Base-by-base conservation (phyloP, 2,797 vertebrate species). In the Alauda arvensis region DNA sequence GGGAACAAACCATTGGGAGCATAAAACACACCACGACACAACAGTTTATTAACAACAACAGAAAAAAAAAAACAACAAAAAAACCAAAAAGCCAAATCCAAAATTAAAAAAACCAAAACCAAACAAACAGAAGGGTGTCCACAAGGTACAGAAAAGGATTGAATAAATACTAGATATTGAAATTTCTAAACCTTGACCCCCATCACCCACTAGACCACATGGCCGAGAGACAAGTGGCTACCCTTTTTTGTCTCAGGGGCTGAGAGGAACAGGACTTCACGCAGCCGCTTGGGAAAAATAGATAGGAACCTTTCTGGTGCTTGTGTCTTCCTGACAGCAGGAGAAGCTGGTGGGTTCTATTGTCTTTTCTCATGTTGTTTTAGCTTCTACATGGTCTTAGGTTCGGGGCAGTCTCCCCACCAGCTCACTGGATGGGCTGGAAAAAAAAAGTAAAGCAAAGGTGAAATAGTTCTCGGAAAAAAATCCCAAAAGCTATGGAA, bases 151-250 rank as follows among this genome's bases (percentile, higher is more conserved):
- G 57, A 52, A 62, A 62, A 29, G 2, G 16, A 34, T 12, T 61
- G 19, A 61, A 42, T 42, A 75, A 51, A 42, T 33, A 18, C 4
- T 15, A 52, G 31, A 14, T 43, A 18, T 29, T 29, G 15, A 34
- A 14, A 61, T 75, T 52, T 52, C 16, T 23, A 34, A 51, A 29
- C 7, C 4, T 43, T 34, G 29, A 43, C 4, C 16, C 7, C 12
- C 18, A 42, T 18, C 3, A 7, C 15, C 3, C 25, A 29, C 9
- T 31, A 29, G 19, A 52, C 7, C 6, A 2, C 1, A 0, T 49
- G 34, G 6, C 29, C 0, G 0, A 10, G 29, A n/a, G 18, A 5
- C 11, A 48, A 48, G 19, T 0, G 1, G 3, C 19, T 61, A 12
- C 9, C 12, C 12, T 29, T 12, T 40, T 40, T n/a, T 26, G 49